Base-by-base conservation (phyloP, 1,140 invertebrate genomes). In the Amyelois transitella region DNA sequence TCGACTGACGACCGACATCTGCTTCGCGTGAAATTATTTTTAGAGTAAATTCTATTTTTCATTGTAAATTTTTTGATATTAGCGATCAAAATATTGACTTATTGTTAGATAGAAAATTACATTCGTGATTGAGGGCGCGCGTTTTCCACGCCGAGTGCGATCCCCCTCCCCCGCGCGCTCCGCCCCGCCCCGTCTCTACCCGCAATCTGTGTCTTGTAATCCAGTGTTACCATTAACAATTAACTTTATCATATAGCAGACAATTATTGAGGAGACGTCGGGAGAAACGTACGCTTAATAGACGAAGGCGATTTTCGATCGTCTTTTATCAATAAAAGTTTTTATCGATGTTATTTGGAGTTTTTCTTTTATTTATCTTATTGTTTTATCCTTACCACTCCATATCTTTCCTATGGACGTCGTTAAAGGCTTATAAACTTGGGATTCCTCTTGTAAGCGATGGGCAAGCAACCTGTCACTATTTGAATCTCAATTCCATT, bases 31-130 rank as follows among this genome's bases (percentile, higher is more conserved):
- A 69, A 78, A 77, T 78, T 85, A 86, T 83, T 85, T 86, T 85
- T 86, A 88, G 82, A 88, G 64, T 84, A 78, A 85, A 86, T 75
- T 88, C 85, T 88, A 88, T 88, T 88, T 38, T 88, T 88, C 81
- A 85, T 77, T 88, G 82, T 86, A 85, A 82, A 86, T 79, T 82
- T 86, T 85, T 81, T 77, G 75, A 88, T 84, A 86, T 76, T 88
- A 86, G 81, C 58, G 69, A 80, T 81, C 79, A 81, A 69, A 76
- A 74, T 75, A 87, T 77, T 78, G 71, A 72, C 62, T 78, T 79
- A 81, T 75, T 77, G 79, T 83, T 88, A 88, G 85, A 85, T 88
- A 88, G 85, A 78, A 47, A 80, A 83, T 77, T 86, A 80, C 83
- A 87, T 81, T 86, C 66, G 77, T 78, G 73, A 75, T 69, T 25